A percentile compares a stretch with the other conserved stretches of the same genome.
These are phyloP conservation scores for Ctenodactylus gundi DNA, from an alignment of 2,113 vertebrate genomes.

Conservation along the genomic window DNA sequence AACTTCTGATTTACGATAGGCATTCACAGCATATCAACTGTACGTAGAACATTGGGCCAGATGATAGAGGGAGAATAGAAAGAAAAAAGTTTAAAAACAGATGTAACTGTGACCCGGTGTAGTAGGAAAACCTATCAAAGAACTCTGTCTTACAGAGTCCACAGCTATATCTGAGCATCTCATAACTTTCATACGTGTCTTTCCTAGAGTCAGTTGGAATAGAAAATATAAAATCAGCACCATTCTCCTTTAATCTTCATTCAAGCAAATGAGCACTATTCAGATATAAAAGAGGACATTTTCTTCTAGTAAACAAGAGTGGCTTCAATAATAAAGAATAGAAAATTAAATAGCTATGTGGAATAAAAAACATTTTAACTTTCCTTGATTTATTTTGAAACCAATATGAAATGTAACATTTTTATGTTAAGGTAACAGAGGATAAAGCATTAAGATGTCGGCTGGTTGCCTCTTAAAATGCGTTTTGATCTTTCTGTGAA, in stretches of 20 bases:
- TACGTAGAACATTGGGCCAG: neutral
- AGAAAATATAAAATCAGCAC: neutral
- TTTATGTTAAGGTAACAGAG: neutral
- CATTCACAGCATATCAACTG: neutral
- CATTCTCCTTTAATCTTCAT: neutral
- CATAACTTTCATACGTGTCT: neutral
- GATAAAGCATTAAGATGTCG: neutral
- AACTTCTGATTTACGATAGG: neutral
- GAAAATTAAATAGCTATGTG: slow-evolving; percentile 2
- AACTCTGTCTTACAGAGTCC: neutral
- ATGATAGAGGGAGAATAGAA: neutral
- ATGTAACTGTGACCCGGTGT: neutral
- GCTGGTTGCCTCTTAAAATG: neutral
- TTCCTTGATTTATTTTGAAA: slow-evolving; percentile 6
- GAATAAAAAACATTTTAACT: neutral
- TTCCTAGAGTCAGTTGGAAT: neutral
- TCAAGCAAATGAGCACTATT: neutral
- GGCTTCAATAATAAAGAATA: neutral
- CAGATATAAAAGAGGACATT: neutral
- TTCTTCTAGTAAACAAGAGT: neutral
- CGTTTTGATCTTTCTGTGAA: neutral
- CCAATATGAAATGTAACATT: neutral
- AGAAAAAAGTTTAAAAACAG: neutral
- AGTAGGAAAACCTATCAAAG: neutral
- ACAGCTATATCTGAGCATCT: neutral